Evolutionary conservation across 37 sponge, comb jelly and placozoan genomes (phyloP).

Genomic region (Geodia barretti): DNA sequence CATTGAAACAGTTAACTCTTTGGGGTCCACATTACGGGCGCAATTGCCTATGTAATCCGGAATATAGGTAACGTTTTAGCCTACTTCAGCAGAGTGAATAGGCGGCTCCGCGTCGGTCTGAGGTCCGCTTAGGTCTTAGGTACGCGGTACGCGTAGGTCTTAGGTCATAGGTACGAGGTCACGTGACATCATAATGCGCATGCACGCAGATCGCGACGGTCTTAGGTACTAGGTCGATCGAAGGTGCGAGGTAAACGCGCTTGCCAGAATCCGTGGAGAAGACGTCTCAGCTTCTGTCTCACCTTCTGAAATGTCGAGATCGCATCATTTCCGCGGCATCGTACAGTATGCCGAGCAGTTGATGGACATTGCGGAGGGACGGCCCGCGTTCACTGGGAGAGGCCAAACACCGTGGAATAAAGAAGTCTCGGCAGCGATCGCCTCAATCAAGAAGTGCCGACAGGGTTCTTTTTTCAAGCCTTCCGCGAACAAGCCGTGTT

Average conservation of each 20-base stretch:
- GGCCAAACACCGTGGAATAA: slow-evolving; percentile 49
- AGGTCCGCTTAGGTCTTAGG: neutral
- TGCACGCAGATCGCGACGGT: no score
- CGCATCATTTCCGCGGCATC: slow-evolving; percentile 36
- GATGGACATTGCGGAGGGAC: slow-evolving; percentile 48
- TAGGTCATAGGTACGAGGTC: neutral
- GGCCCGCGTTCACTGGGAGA: slow-evolving; percentile 35
- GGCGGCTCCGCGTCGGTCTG: neutral
- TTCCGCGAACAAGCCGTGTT: slow-evolving; percentile 20
- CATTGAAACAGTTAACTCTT: no score
- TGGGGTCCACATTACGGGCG: no score
- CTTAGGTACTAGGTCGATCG: no score
- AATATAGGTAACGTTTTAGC: no score
- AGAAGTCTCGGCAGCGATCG: slow-evolving; percentile 44
- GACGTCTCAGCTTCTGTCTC: neutral
- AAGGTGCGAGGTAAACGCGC: no score
- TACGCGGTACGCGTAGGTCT: neutral
- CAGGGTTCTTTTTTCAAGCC: slow-evolving; percentile 31
- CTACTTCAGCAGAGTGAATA: no score
- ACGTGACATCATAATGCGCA: neutral
- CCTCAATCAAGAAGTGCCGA: slow-evolving; percentile 38
- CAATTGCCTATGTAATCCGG: no score
- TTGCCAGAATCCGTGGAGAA: neutral
- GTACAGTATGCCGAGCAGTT: slow-evolving; percentile 44
- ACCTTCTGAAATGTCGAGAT: slow-evolving; percentile 33